Base-by-base conservation (phyloP, 1,140 invertebrate genomes). In the Trachelipus rathkii region DNA sequence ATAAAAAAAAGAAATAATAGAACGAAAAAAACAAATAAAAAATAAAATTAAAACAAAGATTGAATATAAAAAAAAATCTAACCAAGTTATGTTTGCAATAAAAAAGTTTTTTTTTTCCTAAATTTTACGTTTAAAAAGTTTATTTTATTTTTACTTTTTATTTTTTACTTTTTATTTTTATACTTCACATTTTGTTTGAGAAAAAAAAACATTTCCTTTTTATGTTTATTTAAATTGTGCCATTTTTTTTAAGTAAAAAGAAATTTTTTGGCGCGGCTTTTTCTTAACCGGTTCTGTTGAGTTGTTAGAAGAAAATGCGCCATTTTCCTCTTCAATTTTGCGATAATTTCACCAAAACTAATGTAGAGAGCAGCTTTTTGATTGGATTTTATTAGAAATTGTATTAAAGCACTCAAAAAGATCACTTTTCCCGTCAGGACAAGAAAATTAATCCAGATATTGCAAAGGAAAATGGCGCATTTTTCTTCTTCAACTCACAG, bases 1-100 rank as follows among this genome's bases (percentile, higher is more conserved):
- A 33, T 33, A 33, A 33, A 3, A 33, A 3, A 33, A 3, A 33
- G 6, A 33, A 33, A 6, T 33, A 33, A 33, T 33, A 33, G 33
- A 33, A 33, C n/a, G 6, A 33, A 33, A 6, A 6, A 33, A 33
- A 33, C 1, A 33, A 33, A 33, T n/a, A n/a, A n/a, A 50, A 10
- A 50, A 50, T 15, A 13, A 19, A 60, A 60, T 3, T 60, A 60
- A 60, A 60, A 19, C 50, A 60, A 60, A 60, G 8, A 13, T 15
- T 15, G 2, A 8, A 60, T 4, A 60, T 15, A 60, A 60, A 60
- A 19, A 60, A 60, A 60, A 60, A 60, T 60, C 50, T 60, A 60
- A 60, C 50, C 50, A 60, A 60, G n/a, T n/a, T 60, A 60, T 60
- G 50, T n/a, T 19, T 19, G 50, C 50, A 60, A 60, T 60, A 60